Evolutionary conservation across 2,113 vertebrate genomes (phyloP).

Genomic region (Seriola quinqueradiata): DNA sequence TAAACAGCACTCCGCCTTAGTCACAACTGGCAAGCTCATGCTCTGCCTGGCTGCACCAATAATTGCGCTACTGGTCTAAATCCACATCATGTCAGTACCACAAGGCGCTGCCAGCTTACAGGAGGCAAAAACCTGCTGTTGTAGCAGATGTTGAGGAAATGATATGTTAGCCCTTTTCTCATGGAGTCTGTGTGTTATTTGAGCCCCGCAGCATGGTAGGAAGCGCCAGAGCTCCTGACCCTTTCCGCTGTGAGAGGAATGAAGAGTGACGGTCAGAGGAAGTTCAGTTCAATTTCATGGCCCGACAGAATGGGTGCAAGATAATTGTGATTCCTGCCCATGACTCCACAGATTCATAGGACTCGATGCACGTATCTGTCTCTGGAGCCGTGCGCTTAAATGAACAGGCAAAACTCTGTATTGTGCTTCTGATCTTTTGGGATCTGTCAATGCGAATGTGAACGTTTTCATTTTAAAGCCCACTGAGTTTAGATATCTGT

Average conservation of each 20-base stretch:
- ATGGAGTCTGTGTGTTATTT: constrained; percentile 40
- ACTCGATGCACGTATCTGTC: constrained; percentile 12
- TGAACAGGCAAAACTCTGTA: constrained; percentile 26
- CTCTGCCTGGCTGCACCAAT: constrained; percentile 45
- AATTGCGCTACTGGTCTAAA: constrained; percentile 65
- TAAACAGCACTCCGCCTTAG: constrained; percentile 44
- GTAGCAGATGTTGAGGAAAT: constrained; percentile 72
- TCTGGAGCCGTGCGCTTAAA: constrained; percentile 32
- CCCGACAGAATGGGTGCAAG: neutral
- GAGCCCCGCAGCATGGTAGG: constrained; percentile 35
- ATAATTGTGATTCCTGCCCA: constrained; percentile 46
- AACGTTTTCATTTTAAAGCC: constrained; percentile 39
- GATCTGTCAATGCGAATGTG: constrained; percentile 25
- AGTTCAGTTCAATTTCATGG: constrained; percentile 49
- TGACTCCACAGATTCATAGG: constrained; percentile 26
- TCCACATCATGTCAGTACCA: constrained; percentile 55
- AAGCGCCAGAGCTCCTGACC: constrained; percentile 37
- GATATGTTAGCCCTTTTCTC: constrained; percentile 52
- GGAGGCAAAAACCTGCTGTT: constrained; percentile 66
- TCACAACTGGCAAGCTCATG: constrained; percentile 55
- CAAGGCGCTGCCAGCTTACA: constrained; percentile 52
- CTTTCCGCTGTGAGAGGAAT: constrained; percentile 42
- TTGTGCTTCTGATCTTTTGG: constrained; percentile 38
- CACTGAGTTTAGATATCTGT: constrained; percentile 24
- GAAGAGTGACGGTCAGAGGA: constrained; percentile 47